Conservation (phyloP, 2,888 invertebrate genomes). For the Xylocampa areola region DNA sequence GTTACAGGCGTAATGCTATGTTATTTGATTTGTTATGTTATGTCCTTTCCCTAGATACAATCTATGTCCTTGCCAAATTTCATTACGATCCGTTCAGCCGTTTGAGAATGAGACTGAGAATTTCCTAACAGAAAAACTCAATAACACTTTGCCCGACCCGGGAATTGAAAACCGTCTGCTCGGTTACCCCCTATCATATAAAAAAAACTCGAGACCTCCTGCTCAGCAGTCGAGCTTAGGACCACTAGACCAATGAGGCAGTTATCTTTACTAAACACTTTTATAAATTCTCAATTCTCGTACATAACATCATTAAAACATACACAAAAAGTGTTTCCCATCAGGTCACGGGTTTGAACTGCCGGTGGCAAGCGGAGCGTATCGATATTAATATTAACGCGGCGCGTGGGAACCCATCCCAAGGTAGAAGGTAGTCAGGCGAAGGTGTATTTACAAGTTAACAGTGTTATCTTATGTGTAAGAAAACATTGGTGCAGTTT, state of each 20-base stretch:
- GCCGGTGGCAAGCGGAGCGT: constrained; percentile 62
- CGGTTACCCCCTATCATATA: too few species aligned
- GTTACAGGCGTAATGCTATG: too few species aligned
- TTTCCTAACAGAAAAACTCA: too few species aligned
- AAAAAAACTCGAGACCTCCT: too few species aligned
- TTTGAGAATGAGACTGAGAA: too few species aligned
- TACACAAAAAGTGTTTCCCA: constrained; percentile 52
- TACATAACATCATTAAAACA: constrained; percentile 27
- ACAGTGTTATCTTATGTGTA: neutral
- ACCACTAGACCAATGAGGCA: neutral
- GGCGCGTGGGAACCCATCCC: constrained; percentile 57
- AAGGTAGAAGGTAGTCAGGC: constrained; percentile 10
- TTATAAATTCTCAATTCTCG: constrained; percentile 2
- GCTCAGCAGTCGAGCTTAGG: neutral
- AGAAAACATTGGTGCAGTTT: neutral
- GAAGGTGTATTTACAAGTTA: constrained; percentile 4
- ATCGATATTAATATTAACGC: constrained; percentile 61
- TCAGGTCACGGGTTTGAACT: constrained; percentile 36
- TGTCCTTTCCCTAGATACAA: too few species aligned
- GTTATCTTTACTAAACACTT: constrained; percentile 1
- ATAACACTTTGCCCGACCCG: too few species aligned
- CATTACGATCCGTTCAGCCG: too few species aligned
- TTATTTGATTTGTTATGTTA: too few species aligned
- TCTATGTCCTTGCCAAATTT: too few species aligned
- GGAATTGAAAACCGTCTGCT: too few species aligned